These are phyloP conservation scores for Hyperoplus immaculatus DNA, from an alignment of 2,797 vertebrate species.

Conservation along the genomic window DNA sequence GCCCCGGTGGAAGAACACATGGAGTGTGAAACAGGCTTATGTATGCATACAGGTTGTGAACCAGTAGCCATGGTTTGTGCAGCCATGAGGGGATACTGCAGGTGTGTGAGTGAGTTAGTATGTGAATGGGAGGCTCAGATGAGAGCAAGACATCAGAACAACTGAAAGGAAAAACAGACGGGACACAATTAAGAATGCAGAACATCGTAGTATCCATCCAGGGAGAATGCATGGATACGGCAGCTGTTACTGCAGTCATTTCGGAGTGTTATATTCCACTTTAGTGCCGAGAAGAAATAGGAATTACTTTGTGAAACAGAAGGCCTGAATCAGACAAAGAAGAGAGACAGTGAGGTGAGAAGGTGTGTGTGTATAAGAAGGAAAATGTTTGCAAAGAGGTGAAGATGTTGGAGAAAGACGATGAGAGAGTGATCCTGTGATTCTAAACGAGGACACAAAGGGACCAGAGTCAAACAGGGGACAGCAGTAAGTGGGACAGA, in stretches of 20 bases:
- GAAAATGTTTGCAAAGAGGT: slow-evolving; percentile 1
- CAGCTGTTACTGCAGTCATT: background rate
- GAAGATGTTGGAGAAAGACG: background rate
- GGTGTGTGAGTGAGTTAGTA: slow-evolving; percentile 10
- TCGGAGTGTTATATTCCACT: background rate
- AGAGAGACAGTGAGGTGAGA: background rate
- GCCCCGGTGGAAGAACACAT: slow-evolving; percentile 66
- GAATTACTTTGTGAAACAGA: slow-evolving; percentile 4
- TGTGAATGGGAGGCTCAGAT: slow-evolving; percentile 20
- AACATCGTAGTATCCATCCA: background rate
- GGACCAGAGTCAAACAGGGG: slow-evolving; percentile 36
- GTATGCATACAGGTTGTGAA: slow-evolving; percentile 53
- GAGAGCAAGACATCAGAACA: slow-evolving; percentile 22
- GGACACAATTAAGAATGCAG: background rate
- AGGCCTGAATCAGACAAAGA: background rate
- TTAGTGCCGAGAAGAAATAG: background rate
- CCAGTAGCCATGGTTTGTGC: slow-evolving; percentile 24
- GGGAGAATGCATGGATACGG: slow-evolving; percentile 7
- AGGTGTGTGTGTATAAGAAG: background rate
- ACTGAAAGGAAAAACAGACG: slow-evolving; percentile 8
- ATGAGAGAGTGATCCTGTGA: slow-evolving; percentile 23
- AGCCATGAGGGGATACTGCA: slow-evolving; percentile 26
- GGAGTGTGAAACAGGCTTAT: slow-evolving; percentile 69
- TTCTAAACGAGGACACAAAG: slow-evolving; percentile 42
- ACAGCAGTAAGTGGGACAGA: slow-evolving; percentile 59